Evolutionary conservation across 2,797 vertebrate genomes (phyloP).

Genomic region (Esox masquinongy): DNA sequence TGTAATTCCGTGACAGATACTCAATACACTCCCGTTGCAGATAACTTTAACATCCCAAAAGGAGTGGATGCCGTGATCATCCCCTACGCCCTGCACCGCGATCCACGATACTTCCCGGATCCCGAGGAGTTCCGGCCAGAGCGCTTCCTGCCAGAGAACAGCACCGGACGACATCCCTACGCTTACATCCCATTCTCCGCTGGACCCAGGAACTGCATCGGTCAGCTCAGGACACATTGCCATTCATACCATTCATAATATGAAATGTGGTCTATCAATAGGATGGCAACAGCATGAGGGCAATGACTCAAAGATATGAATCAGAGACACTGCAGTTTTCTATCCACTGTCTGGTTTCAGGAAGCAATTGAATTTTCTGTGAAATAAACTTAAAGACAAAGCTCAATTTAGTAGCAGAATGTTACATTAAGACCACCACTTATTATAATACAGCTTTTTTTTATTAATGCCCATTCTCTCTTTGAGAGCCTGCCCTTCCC

Average conservation of each 20-base stretch:
- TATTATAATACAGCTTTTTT: constrained; percentile 27
- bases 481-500: constrained; percentile 15
- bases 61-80: constrained; percentile 67
- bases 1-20: not conserved
- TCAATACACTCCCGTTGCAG: constrained; percentile 51
- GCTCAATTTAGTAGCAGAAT: constrained; percentile 12
- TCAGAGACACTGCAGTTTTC: too few relatives aligned
- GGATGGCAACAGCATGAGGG: not conserved
- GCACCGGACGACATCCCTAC: constrained; percentile 73
- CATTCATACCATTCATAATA: not conserved
- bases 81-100: constrained; percentile 78
- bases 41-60: constrained; percentile 70
- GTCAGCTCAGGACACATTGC: constrained; percentile 59
- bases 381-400: not conserved
- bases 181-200: constrained; percentile 85
- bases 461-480: constrained; percentile 17
- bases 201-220: constrained; percentile 85
- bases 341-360: not conserved
- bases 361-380: not conserved
- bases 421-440: constrained; percentile 29
- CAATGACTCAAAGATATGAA: not conserved
- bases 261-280: not conserved
- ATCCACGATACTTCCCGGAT: constrained; percentile 76
- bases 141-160: constrained; percentile 79
- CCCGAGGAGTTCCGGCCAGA: constrained; percentile 83